These are phyloP conservation scores for Amblyopsis hoosieri DNA, from an alignment of 2,797 vertebrate species.

Conservation along the genomic window DNA sequence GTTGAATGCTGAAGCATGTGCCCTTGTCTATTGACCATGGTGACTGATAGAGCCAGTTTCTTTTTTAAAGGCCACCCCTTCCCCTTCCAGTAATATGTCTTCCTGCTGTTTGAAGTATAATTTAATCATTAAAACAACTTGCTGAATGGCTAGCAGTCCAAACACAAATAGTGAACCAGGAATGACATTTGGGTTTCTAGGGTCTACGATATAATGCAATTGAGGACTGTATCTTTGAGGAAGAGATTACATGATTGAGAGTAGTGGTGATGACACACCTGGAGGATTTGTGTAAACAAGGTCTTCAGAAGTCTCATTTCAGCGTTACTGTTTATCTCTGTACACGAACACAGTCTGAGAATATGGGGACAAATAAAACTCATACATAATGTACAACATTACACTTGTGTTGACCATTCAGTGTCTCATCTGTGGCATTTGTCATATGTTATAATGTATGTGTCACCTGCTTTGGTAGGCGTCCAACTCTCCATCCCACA, in stretches of 20 bases:
- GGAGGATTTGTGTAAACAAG: constrained; percentile 53
- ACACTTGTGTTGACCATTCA: background rate
- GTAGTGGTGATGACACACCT: constrained; percentile 47
- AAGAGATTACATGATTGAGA: background rate
- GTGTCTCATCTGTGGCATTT: too few relatives aligned
- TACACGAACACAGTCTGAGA: constrained; percentile 56
- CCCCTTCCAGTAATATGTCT: too few relatives aligned
- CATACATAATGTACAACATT: too few relatives aligned
- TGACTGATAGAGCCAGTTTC: background rate
- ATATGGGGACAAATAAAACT: constrained; percentile 4
- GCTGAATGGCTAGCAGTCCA: background rate
- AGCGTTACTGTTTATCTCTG: constrained; percentile 28
- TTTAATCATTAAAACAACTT: background rate
- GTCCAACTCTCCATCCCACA: constrained; percentile 65
- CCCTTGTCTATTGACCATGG: background rate
- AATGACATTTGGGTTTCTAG: too few relatives aligned
- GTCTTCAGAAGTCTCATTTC: constrained; percentile 56
- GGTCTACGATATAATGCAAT: too few relatives aligned
- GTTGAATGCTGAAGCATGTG: background rate
- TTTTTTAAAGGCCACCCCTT: background rate
- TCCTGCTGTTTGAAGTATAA: background rate
- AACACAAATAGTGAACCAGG: too few relatives aligned
- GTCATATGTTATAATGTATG: background rate
- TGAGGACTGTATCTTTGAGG: background rate
- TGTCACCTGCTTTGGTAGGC: constrained; percentile 24